phyloP scores from a whole-genome alignment of 2,113 vertebrate species.

The Protomyctophum bolini region DNA sequence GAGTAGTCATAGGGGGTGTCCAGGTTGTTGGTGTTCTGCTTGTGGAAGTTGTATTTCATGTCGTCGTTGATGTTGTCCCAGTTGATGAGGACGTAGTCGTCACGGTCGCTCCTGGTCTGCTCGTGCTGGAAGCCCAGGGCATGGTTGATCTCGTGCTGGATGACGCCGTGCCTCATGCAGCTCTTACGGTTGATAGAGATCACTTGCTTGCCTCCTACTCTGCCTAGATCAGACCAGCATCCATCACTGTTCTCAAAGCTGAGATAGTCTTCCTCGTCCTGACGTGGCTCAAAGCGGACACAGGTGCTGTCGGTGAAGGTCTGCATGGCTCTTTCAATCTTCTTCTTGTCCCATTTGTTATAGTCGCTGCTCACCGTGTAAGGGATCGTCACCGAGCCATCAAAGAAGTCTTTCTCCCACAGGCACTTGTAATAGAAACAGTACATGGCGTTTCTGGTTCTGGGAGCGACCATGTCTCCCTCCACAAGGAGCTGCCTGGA shows the following conservation, averaged over 20 bases:
- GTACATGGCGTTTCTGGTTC: no score
- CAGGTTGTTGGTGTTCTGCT: slow-evolving; percentile 11
- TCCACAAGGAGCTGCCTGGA: no score
- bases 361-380: slow-evolving; percentile 8
- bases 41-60: slow-evolving; percentile 10
- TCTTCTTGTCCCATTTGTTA: background rate
- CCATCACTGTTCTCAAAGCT: slow-evolving; percentile 15
- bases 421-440: slow-evolving; percentile 14
- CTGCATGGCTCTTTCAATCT: slow-evolving; percentile 1
- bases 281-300: slow-evolving; percentile 16
- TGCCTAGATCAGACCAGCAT: slow-evolving; percentile 20
- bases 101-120: slow-evolving; percentile 48
- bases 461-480: no score
- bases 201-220: slow-evolving; percentile 6
- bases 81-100: slow-evolving; percentile 38
- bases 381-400: slow-evolving; percentile 22
- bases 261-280: slow-evolving; percentile 11
- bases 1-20: slow-evolving; percentile 24
- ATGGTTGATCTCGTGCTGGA: slow-evolving; percentile 45
- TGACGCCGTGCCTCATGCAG: slow-evolving; percentile 22
- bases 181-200: slow-evolving; percentile 23
- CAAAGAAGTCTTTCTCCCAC: slow-evolving; percentile 22
- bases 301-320: background rate
- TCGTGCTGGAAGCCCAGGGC: slow-evolving; percentile 52
- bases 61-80: slow-evolving; percentile 28